Evolutionary conservation across 2,113 vertebrate genomes (phyloP).

Genomic region (Azemiops feae): DNA sequence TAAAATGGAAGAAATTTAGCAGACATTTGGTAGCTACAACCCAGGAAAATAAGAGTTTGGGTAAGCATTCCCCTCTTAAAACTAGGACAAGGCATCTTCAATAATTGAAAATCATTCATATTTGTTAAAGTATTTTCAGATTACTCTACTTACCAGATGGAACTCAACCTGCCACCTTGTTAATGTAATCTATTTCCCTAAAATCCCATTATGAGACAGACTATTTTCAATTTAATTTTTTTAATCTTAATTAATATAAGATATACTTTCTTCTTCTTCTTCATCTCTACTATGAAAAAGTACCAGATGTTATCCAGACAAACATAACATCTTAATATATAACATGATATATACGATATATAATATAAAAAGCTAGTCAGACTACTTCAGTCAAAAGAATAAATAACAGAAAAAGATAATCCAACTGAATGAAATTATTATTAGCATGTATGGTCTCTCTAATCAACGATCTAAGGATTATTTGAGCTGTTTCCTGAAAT

Average conservation of each 20-base stretch:
- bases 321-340: not conserved
- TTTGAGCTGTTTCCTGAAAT: constrained; percentile 14
- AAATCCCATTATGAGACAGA: constrained; percentile 19
- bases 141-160: rapidly evolving
- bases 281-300: constrained; percentile 1
- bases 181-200: constrained; percentile 48
- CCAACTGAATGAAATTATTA: not conserved
- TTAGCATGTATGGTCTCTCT: not conserved
- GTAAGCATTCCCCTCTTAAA: not conserved
- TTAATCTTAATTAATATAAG: constrained; percentile 23
- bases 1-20: not conserved
- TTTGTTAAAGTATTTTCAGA: constrained; percentile 2
- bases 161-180: constrained; percentile 16
- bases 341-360: too few relatives aligned
- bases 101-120: not conserved
- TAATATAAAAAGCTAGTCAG: not conserved
- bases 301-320: constrained; percentile 21
- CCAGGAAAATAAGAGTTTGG: not conserved
- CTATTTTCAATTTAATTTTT: constrained; percentile 50
- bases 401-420: constrained; percentile 22
- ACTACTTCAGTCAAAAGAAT: constrained; percentile 38
- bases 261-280: constrained; percentile 32
- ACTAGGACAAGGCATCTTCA: not conserved
- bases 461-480: constrained; percentile 30
- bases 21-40: not conserved